Base-by-base conservation (phyloP, 2,888 invertebrate species). In the Perizoma affinitatum region DNA sequence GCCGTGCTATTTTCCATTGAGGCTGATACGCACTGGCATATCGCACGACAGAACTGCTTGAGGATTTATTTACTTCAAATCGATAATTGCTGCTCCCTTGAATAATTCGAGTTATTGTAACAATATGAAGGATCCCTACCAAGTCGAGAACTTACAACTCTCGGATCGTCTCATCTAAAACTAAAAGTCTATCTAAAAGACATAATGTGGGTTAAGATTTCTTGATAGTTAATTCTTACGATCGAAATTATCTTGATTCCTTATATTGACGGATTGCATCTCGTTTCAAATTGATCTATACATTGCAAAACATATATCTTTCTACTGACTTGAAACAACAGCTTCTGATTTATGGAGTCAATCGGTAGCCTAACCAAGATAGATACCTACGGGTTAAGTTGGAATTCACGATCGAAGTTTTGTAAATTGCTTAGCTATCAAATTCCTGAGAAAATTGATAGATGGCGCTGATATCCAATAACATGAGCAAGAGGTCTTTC, bases 1-100 rank as follows among this genome's bases (percentile, higher is more conserved):
- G 80, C 69, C 73, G 80, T 79, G 83, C 84, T 83, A 81, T 87
- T 86, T 87, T 86, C 82, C 83, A 86, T 84, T 83, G 79, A 81
- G 76, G 75, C 74, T 69, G 73, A 74, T 78, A 74, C 82, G 80
- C 79, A 80, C 75, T 79, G 76, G 76, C 80, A 81, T 80, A 82
- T 82, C 74, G 75, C 75, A 80, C 74, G 71, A 71, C 69, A 74
- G 66, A 73, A 55, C 57, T 54, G 71, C 69, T 68, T 35, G 68
- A 69, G 67, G 67, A 75, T 73, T 74, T 73, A 74, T 74, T 74
- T 68, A 66, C 68, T 53, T 48, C 51, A 22, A 59, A 56, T 48
- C 36, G 43, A 60, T 59, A 36, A 38, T 38, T 38, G 38, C 7
- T 7, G 38, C 38, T 38, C 6, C 22, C 3, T 22, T 22, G 22